These are phyloP conservation scores for Botia kubotai DNA, from an alignment of 2,797 vertebrate species.

Conservation along the genomic window DNA sequence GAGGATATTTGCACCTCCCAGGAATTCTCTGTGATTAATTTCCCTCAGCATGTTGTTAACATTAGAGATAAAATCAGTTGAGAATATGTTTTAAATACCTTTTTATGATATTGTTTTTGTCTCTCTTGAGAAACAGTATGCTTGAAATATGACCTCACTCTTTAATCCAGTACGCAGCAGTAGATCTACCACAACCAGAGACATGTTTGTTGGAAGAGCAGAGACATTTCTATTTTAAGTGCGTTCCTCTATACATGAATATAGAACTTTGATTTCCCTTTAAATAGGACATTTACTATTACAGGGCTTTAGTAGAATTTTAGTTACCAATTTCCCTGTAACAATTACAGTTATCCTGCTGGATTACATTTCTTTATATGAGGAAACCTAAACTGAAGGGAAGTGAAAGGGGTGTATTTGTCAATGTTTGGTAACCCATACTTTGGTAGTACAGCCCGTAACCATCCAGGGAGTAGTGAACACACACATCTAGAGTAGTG, in stretches of 20 bases:
- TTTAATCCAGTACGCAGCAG: background rate
- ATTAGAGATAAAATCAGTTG: conserved; percentile 24
- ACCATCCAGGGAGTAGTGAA: too few relatives aligned
- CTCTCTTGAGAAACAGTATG: background rate
- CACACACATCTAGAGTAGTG: too few relatives aligned
- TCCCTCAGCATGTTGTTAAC: background rate
- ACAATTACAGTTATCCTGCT: too few relatives aligned
- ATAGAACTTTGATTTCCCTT: background rate
- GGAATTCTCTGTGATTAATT: conserved; percentile 44
- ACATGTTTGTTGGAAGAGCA: too few relatives aligned
- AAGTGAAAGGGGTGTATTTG: too few relatives aligned
- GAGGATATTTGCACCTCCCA: conserved; percentile 71
- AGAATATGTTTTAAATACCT: conserved; percentile 6
- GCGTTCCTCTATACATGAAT: background rate
- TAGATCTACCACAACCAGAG: background rate
- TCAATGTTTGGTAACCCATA: too few relatives aligned
- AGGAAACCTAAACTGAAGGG: too few relatives aligned
- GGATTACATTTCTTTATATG: too few relatives aligned
- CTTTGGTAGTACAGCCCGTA: too few relatives aligned
- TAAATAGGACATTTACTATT: background rate
- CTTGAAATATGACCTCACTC: background rate
- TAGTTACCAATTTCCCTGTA: too few relatives aligned
- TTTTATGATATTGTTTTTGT: conserved; percentile 13
- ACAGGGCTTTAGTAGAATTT: too few relatives aligned
- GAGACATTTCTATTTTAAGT: background rate